Base-by-base conservation (phyloP, 2,797 vertebrate genomes). In the Hydrocynus forskahlii region DNA sequence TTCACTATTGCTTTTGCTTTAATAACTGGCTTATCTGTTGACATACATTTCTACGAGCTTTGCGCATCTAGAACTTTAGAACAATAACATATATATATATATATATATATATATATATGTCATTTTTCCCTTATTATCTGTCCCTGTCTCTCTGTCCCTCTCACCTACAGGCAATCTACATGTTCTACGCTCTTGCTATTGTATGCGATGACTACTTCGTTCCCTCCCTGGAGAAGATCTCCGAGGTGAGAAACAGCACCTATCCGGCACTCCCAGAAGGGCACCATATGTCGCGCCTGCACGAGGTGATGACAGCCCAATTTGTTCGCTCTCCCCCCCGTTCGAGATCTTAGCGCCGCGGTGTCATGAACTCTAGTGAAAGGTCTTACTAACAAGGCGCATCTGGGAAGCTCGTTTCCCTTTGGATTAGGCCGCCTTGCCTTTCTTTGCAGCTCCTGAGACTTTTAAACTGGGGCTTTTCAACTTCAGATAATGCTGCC, bases 181-280 rank as follows among this genome's bases (percentile, higher is more conserved):
- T 94, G 94, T 95, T 95, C 90, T 95, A 95, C 23, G 94, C 94
- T 70, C 90, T 95, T 63, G 94, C 94, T 69, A 93, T 95, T 45
- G 92, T 95, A 81, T 95, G 94, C n/a, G 94, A 95, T 8, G 93
- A 94, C 87, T 95, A 93, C 89, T 95, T 95, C 73, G 94, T 95
- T 8, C 94, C 94, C 0, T 95, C 94, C 6, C 90, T 95, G 76
- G 94, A 95, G 87, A 95, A 95, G 88, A 95, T 95, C 87, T 95
- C 94, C 13, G 93, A 95, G 94, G 94, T 94, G 80, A 92, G 88
- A 72, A 69, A 23, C 40, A 38, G 52, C 48, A 10, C 69, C 25
- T 68, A 68, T 78, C 50, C n/a, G 29, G 55, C 21, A 40, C 60
- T 52, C 10, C 66, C 19, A 64, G 74, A 40, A 57, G 17, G 71